Evolutionary conservation across 2,113 vertebrate genomes (phyloP), one percentile per base, ranked within the genome.

Genomic region (Uria lomvia): DNA sequence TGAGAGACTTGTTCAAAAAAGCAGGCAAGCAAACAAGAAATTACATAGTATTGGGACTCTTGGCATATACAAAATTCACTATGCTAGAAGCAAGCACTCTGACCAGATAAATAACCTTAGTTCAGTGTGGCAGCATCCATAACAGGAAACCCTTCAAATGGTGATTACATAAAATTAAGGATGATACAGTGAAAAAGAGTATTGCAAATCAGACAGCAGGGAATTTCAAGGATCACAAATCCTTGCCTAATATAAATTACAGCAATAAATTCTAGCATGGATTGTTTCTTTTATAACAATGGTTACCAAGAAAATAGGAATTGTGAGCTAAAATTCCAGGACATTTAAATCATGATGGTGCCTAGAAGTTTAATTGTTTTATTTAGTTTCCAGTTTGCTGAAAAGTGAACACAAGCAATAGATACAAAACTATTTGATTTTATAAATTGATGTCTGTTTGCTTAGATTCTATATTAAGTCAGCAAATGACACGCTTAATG

Each of bases 131-230:
- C 75, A 95, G 65, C 56, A 85, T 9, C 32, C 66, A 34, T 87
- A 92, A 82, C 81, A 72, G 75, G 81, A 96, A 95, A 82, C 81
- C 36, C 94, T 85, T 79, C 81, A 94, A 92, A 95, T 20, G 32
- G 45, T 23, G 59, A 62, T 58, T 29, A 16, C 50, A 65, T 75
- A 87, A 72, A 50, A 36, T 62, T 82, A 88, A 60, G 43, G 45
- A 71, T 5, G 75, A 91, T 92, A 95, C 85, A 94, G 56, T 95
- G 63, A 87, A 92, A 94, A 93, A 86, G 56, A 78, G 8, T 74
- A 75, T 55, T 94, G 72, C 74, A 93, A 95, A 97, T 90, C 83
- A 58, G 76, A 60, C 32, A 47, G 52, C 91, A 88, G 94, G 82
- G 60, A 81, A 70, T 93, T 78, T 73, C 30, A 96, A 92, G 52